Percentiles rank a stretch among this genome's conserved stretches.
phyloP scores from a whole-genome alignment of 2,113 vertebrate genomes.

The Prunella fulvescens region DNA sequence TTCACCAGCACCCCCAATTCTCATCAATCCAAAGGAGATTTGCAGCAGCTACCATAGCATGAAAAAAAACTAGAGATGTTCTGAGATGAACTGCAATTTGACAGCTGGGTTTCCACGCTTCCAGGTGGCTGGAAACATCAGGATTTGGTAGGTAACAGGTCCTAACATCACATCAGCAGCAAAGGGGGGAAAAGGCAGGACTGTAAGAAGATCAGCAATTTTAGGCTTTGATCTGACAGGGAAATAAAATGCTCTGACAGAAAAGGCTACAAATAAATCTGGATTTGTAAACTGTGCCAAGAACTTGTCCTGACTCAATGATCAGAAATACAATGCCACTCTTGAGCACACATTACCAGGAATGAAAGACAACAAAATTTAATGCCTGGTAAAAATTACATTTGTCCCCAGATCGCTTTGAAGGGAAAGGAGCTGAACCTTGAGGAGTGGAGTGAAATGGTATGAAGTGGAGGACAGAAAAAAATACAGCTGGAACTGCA shows the following conservation, averaged over 20 bases:
- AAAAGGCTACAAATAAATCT: conserved; percentile 15
- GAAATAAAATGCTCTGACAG: conserved; percentile 18
- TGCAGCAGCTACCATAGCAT: background rate
- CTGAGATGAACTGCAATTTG: background rate
- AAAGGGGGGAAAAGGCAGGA: background rate
- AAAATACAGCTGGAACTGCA: background rate
- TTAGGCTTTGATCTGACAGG: conserved; percentile 4
- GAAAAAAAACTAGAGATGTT: background rate
- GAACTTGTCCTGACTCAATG: background rate
- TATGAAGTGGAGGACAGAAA: background rate
- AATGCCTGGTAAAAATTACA: background rate
- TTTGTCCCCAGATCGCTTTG: background rate
- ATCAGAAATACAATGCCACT: background rate
- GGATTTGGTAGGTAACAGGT: background rate
- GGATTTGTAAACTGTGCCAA: background rate
- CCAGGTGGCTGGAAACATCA: background rate
- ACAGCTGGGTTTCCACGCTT: background rate
- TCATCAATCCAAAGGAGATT: background rate
- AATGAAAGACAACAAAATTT: background rate
- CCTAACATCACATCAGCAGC: background rate
- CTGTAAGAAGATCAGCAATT: conserved; percentile 27
- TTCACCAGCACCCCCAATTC: background rate
- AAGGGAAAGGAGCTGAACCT: background rate
- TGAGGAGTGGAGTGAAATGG: background rate
- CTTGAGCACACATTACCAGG: background rate